Base-by-base conservation (phyloP, 2,888 invertebrate genomes). In the Eristalis pertinax region DNA sequence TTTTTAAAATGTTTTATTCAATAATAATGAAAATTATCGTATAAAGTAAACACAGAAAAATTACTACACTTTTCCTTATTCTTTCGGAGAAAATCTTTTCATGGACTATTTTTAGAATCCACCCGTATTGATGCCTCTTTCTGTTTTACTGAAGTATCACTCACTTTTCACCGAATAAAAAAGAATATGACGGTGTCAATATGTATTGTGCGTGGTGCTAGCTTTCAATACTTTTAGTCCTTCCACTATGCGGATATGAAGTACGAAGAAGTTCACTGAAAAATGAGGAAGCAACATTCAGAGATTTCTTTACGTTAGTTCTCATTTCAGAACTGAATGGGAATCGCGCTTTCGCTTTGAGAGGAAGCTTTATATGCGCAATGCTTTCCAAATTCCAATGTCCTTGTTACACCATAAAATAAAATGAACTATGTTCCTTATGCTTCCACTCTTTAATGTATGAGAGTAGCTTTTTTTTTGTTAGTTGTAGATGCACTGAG, bases 21-120 rank as follows among this genome's bases (percentile, higher is more conserved):
- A 8, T 19, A 50, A 50, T 50, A 19, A 8, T 50, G 19, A 50
- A 50, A 50, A 50, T 50, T 7, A 19, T 50, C 19, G 19, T 50
- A 50, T 50, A 19, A 50, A 19, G 50, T 50, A 50, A 50, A 50
- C 50, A 50, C 50, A 22, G 50, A 50, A 3, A 50, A 50, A 50
- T 19, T n/a, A 19, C 50, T 50, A 19, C 50, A 50, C 50, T 50
- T 50, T 19, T 50, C 7, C 43, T 50, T 19, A 19, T 19, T 50
- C 19, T 50, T 50, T 60, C 60, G 43, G 0, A 56, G 22, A 13
- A 62, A 74, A 62, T 69, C 69, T 26, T 70, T 62, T 32, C 15
- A 50, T 70, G 26, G 26, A 67, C 84, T 87, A 87, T 87, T 87
- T 87, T 79, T 87, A 79, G 84, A 84, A 80, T 77, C 84, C 87